Conservation (phyloP, 1,140 invertebrate genomes). For the Drosophila pectinifera region DNA sequence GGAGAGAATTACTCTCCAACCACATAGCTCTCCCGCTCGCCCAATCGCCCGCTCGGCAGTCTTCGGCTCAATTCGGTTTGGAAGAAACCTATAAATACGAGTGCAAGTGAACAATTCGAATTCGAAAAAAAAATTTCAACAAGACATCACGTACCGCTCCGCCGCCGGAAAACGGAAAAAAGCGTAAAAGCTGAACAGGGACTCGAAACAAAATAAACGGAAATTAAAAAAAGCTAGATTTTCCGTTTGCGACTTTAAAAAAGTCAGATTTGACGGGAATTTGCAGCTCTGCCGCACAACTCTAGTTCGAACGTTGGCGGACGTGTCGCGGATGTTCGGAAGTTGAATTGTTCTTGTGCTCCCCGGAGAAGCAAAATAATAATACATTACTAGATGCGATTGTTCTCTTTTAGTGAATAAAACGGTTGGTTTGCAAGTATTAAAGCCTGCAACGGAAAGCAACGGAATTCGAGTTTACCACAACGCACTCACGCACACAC, state of each 20-base stretch:
- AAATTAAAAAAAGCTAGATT: neutral
- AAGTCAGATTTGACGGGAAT: neutral
- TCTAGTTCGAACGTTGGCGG: too few species aligned
- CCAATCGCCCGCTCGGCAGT: too few species aligned
- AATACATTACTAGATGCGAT: neutral
- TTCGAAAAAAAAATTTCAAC: too few species aligned
- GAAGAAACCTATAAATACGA: too few species aligned
- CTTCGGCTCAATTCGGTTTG: too few species aligned
- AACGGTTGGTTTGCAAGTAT: slow-evolving; percentile 9
- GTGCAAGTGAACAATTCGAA: too few species aligned
- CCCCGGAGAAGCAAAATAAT: slow-evolving; percentile 4
- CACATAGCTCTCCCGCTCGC: too few species aligned
- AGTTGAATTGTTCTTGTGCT: slow-evolving; percentile 21
- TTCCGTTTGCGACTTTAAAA: neutral
- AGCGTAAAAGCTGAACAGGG: neutral
- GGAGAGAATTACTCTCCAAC: too few species aligned
- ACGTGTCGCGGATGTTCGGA: slow-evolving; percentile 22
- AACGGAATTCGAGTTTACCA: neutral
- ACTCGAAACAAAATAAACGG: neutral
- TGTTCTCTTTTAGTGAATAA: slow-evolving; percentile 14
- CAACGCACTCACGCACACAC: slow-evolving; percentile 13
- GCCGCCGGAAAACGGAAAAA: neutral
- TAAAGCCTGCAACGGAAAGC: neutral
- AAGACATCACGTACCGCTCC: too few species aligned
- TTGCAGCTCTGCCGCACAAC: neutral